Base-by-base conservation (phyloP, 2,888 invertebrate species). In the Polyommatus iphigenia region DNA sequence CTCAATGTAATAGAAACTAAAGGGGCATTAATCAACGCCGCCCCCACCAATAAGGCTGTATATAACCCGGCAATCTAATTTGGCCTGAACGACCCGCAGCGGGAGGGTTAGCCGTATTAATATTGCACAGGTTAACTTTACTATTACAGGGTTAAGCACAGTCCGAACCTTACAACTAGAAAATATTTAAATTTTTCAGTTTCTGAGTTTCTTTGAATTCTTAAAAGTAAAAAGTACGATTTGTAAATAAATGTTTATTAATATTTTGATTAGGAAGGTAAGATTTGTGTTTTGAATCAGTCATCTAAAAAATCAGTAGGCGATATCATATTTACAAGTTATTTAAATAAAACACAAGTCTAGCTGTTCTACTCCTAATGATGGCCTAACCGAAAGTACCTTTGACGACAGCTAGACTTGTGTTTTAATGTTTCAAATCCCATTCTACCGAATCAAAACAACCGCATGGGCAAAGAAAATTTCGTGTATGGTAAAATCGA, bases 1-100 rank as follows among this genome's bases (percentile, higher is more conserved):
- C n/a, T n/a, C 79, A 81, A 81, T 78, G 78, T 79, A 80, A 80
- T 80, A 78, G 79, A 80, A 82, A 78, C 81, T 80, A 79, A 77
- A 78, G 76, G 81, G 76, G 79, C 83, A 83, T 83, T 83, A 83
- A 83, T 83, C 83, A 83, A 83, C 81, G 79, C 81, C 81, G 83
- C 82, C 81, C 79, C 78, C 80, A 78, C 83, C 83, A 83, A 83
- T 83, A 83, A 83, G 81, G 83, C 79, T 81, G 81, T n/a, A n/a
- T n/a, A n/a, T n/a, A n/a, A 82, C 83, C 83, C 83, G 82, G 81
- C 79, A 83, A 83, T 83, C 83, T 83, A 83, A 83, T 83, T 83
- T 83, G 80, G 81, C 80, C 78, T 81, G 79, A 79, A 50, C 80
- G 81, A 80, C 81, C 82, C 80, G 80, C 80, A 78, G 78, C 80